Evolutionary conservation across 2,888 invertebrate species (phyloP), one percentile per base, ranked within the genome.

Genomic region (Eupithecia abbreviata): DNA sequence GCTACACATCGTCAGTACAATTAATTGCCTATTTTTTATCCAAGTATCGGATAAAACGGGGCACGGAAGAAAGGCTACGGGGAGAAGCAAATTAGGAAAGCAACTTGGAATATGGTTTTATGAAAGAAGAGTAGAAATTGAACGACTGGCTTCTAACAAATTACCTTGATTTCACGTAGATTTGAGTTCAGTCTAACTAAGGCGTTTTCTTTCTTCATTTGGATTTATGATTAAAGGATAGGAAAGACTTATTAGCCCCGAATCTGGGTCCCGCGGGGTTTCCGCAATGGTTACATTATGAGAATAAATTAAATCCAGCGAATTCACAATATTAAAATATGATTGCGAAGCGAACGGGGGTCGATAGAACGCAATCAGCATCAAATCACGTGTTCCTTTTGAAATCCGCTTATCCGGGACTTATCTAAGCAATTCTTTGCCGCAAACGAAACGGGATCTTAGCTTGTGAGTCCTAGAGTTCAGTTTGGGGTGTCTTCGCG

Each of bases 261-360:
- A 71, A 73, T 73, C 65, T 66, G 70, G 73, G 51, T 72, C 82
- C 80, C 78, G 74, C 80, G 81, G 79, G 83, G 82, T 49, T 83
- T 67, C 51, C 65, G 76, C 73, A 58, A 62, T 62, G 77, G 79
- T 80, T 86, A 88, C 88, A 89, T 90, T 90, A 90, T 68, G 74
- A 65, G 74, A 78, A 78, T 87, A 86, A 89, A 90, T 91, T 89
- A 91, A 93, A 93, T 93, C 91, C 89, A 87, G 88, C 90, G 89
- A 87, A 90, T 90, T 85, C 91, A 88, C 91, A 89, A 93, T 93
- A 94, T 94, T 93, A 93, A 93, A 93, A 92, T 94, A 94, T 92
- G 93, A 92, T 90, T 92, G 90, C 88, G 82, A 83, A 81, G 80
- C 77, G 79, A 78, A 76, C 72, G 79, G 79, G 86, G 85, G 84